A percentile compares a stretch with the other conserved stretches of the same genome.
Conservation (phyloP, 2,888 invertebrate genomes). For the Pteria penguin region DNA sequence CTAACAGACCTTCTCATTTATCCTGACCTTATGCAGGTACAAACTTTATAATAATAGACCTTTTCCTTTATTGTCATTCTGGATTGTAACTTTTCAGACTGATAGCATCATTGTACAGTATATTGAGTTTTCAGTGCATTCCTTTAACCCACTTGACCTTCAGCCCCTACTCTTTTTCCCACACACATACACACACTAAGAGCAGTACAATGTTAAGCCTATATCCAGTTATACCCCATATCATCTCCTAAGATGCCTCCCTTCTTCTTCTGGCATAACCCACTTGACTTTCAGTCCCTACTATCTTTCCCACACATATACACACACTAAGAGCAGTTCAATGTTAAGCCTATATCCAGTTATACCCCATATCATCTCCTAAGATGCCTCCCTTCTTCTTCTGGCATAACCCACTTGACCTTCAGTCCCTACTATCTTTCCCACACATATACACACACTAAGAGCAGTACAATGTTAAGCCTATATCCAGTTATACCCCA, state of each 20-base stretch:
- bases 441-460: constrained; percentile 79
- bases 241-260: constrained; percentile 81
- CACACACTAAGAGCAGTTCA: constrained; percentile 73
- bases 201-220: constrained; percentile 40
- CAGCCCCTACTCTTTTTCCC: constrained; percentile 79
- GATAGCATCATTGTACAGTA: too few species aligned
- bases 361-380: constrained; percentile 81
- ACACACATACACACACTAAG: constrained; percentile 79
- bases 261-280: constrained; percentile 74
- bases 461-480: constrained; percentile 38
- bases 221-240: constrained; percentile 78
- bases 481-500: constrained; percentile 77
- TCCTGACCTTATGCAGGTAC: too few species aligned
- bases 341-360: not conserved
- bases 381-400: constrained; percentile 80
- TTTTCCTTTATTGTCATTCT: too few species aligned
- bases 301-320: constrained; percentile 80
- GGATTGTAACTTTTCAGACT: too few species aligned
- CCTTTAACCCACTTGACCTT: constrained; percentile 79
- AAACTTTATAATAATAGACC: too few species aligned
- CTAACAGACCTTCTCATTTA: too few species aligned
- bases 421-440: constrained; percentile 80
- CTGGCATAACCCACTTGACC: constrained; percentile 72
- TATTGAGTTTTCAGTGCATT: constrained; percentile 81
- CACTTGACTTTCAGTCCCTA: constrained; percentile 80